Evolutionary conservation across 2,113 vertebrate species (phyloP).

Genomic region (Protobothrops mucrosquamatus): DNA sequence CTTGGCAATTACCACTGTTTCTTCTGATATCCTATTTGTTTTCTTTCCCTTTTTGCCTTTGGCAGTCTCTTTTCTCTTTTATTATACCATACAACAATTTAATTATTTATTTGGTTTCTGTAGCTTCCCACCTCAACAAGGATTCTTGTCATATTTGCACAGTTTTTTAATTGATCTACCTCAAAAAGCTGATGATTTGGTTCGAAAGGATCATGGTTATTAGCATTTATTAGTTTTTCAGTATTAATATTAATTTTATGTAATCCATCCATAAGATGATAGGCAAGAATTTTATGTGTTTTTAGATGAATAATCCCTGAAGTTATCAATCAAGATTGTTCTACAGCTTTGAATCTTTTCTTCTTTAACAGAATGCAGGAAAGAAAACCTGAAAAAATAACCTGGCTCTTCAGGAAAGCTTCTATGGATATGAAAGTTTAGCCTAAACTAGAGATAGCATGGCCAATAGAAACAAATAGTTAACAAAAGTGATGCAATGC

Average conservation of each 20-base stretch:
- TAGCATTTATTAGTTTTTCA: neutral
- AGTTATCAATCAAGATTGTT: neutral
- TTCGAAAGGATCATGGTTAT: neutral
- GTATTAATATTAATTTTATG: neutral
- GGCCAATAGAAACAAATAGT: neutral
- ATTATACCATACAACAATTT: too few relatives aligned
- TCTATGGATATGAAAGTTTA: neutral
- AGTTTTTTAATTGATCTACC: too few relatives aligned
- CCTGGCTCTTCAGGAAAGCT: neutral
- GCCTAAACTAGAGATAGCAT: neutral
- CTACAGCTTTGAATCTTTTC: neutral
- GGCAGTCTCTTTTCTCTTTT: too few relatives aligned
- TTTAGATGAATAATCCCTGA: neutral
- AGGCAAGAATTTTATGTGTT: neutral
- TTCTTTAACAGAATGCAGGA: too few relatives aligned
- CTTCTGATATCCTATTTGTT: too few relatives aligned
- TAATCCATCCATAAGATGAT: neutral
- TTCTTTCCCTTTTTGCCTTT: too few relatives aligned
- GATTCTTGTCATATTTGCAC: too few relatives aligned
- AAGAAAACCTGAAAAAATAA: neutral
- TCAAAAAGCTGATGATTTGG: neutral
- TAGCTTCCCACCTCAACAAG: too few relatives aligned
- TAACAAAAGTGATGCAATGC: neutral
- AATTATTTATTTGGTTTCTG: too few relatives aligned
- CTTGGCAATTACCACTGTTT: too few relatives aligned